phyloP scores from a whole-genome alignment of 2,113 vertebrate genomes.

The Hemiscyllium ocellatum region DNA sequence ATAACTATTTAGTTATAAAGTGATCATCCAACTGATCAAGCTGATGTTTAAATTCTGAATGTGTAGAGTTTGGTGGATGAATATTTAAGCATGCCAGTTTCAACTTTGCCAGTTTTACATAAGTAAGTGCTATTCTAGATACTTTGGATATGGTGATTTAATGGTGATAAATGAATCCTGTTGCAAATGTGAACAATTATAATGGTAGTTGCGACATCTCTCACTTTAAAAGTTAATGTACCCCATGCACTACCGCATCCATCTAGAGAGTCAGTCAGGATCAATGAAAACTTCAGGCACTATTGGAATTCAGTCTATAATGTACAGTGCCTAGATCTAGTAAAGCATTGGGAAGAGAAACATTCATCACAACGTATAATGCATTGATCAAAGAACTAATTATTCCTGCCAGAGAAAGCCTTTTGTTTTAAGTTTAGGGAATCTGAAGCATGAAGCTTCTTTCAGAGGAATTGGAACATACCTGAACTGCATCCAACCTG shows the following conservation, averaged over 20 bases:
- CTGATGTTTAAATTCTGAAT: not conserved
- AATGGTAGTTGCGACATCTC: not conserved
- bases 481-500: not conserved
- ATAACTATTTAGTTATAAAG: not conserved
- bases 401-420: not conserved
- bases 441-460: not conserved
- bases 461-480: not conserved
- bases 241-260: not conserved
- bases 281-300: not conserved
- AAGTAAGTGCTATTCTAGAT: not conserved
- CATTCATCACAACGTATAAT: not conserved
- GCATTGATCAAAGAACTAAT: not conserved
- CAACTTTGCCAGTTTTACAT: not conserved
- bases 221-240: not conserved
- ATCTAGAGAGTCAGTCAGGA: not conserved
- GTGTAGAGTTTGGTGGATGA: not conserved
- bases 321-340: not conserved
- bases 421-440: not conserved
- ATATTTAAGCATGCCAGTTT: not conserved
- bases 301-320: not conserved
- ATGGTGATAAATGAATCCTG: not conserved
- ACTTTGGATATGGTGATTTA: not conserved
- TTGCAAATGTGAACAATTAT: not conserved
- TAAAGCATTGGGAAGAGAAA: not conserved
- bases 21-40: not conserved